A percentile compares a stretch with the other conserved stretches of the same genome.
Conservation (phyloP, 2,888 invertebrate genomes). For the Spialia ferax region DNA sequence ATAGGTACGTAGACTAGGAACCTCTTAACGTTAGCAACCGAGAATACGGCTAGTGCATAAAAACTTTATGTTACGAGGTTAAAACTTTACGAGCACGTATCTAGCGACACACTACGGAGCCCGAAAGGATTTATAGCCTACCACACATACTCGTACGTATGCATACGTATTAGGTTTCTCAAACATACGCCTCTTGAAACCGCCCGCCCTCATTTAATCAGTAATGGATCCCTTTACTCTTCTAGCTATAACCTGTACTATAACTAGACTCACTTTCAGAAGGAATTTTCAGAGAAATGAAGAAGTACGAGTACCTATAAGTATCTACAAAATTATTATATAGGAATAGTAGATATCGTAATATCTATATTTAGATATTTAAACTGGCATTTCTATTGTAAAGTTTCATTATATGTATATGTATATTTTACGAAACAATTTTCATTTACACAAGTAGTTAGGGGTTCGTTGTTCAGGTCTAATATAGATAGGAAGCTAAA, state of each 20-base stretch:
- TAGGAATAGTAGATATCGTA: too few species aligned
- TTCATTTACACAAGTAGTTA: too few species aligned
- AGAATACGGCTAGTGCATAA: conserved; percentile 10
- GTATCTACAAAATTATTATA: too few species aligned
- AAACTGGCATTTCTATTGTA: too few species aligned
- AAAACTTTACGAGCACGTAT: conserved; percentile 58
- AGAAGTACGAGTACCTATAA: too few species aligned
- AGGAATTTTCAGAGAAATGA: not conserved
- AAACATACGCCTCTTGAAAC: conserved; percentile 45
- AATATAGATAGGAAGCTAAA: too few species aligned
- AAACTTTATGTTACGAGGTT: conserved; percentile 53
- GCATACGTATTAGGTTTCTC: conserved; percentile 57
- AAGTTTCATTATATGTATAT: too few species aligned
- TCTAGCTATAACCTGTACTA: conserved; percentile 2
- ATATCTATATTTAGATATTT: too few species aligned
- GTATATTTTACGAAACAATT: too few species aligned
- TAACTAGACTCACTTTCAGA: not conserved
- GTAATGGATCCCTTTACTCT: not conserved
- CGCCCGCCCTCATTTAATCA: conserved; percentile 39
- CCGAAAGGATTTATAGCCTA: conserved; percentile 61
- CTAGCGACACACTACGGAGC: conserved; percentile 31
- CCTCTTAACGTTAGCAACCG: not conserved
- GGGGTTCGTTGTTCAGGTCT: too few species aligned
- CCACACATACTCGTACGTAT: too few species aligned
- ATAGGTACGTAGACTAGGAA: too few species aligned